Conservation (phyloP, 2,888 invertebrate genomes). For the Pecten maximus region DNA sequence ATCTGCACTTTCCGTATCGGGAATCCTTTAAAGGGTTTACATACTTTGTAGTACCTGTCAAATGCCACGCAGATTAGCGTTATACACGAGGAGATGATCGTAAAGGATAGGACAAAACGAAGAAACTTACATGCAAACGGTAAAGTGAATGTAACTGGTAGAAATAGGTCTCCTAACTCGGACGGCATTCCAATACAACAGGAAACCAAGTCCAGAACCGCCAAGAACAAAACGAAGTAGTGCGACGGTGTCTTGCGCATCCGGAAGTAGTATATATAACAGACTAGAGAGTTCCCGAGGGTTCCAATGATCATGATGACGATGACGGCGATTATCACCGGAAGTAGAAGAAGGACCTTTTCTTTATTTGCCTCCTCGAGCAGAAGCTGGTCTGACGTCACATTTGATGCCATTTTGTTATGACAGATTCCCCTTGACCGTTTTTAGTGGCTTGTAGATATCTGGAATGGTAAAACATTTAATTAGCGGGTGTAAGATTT, state of each 20-base stretch:
- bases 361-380: slow-evolving; percentile 58
- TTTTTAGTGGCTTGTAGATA: not conserved
- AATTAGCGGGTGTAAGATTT: not conserved
- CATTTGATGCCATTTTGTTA: not conserved
- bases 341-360: slow-evolving; percentile 62
- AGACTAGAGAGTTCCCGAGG: slow-evolving; percentile 70
- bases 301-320: slow-evolving; percentile 65
- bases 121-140: slow-evolving; percentile 70
- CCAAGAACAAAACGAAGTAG: slow-evolving; percentile 73
- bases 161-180: slow-evolving; percentile 68
- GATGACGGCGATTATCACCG: slow-evolving; percentile 66
- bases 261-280: slow-evolving; percentile 71
- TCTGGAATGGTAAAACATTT: not conserved
- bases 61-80: slow-evolving; percentile 73
- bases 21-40: slow-evolving; percentile 69
- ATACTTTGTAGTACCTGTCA: slow-evolving; percentile 73
- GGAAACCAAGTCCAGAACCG: slow-evolving; percentile 70
- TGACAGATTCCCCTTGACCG: not conserved
- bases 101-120: slow-evolving; percentile 69
- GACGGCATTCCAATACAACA: slow-evolving; percentile 70
- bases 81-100: slow-evolving; percentile 69
- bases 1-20: slow-evolving; percentile 66
- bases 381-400: not conserved
- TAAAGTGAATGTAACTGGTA: slow-evolving; percentile 67
- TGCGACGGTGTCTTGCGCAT: slow-evolving; percentile 71